Conservation (phyloP, 1,140 invertebrate species). For the Eupeodes corollae region DNA sequence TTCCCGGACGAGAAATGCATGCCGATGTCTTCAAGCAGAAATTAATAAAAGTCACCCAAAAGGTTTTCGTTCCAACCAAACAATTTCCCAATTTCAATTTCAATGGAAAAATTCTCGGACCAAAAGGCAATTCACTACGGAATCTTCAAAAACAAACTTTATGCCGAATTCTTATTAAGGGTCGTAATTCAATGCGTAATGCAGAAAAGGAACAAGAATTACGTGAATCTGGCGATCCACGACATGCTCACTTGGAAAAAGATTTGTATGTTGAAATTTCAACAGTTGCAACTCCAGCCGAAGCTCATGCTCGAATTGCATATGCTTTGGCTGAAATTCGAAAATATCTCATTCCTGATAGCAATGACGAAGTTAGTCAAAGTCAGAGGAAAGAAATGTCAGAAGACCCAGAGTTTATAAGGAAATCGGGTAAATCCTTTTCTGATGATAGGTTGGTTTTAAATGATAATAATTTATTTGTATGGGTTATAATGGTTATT, state of each 20-base stretch:
- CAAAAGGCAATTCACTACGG: conserved; percentile 81
- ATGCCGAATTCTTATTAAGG: conserved; percentile 84
- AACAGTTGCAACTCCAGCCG: conserved; percentile 68
- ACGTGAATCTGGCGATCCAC: conserved; percentile 66
- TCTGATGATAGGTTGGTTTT: too few relatives aligned
- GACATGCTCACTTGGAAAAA: conserved; percentile 77
- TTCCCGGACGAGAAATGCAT: conserved; percentile 30
- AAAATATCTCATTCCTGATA: conserved; percentile 59
- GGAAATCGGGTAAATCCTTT: neutral
- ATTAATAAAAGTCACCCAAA: conserved; percentile 66
- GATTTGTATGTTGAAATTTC: conserved; percentile 84
- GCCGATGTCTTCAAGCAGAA: conserved; percentile 44
- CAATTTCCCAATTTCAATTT: conserved; percentile 88
- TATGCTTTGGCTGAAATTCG: conserved; percentile 69
- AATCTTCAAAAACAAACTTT: conserved; percentile 80
- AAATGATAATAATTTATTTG: too few relatives aligned
- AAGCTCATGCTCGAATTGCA: conserved; percentile 75
- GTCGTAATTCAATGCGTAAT: conserved; percentile 80
- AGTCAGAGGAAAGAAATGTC: conserved; percentile 33
- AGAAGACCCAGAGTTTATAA: conserved; percentile 31
- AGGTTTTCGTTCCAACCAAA: conserved; percentile 64
- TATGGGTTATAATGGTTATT: too few relatives aligned
- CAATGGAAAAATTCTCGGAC: conserved; percentile 82
- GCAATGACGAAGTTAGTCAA: conserved; percentile 37
- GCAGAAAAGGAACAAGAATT: conserved; percentile 81